Conservation (phyloP, 2,113 vertebrate species). For the Danionella cerebrum region DNA sequence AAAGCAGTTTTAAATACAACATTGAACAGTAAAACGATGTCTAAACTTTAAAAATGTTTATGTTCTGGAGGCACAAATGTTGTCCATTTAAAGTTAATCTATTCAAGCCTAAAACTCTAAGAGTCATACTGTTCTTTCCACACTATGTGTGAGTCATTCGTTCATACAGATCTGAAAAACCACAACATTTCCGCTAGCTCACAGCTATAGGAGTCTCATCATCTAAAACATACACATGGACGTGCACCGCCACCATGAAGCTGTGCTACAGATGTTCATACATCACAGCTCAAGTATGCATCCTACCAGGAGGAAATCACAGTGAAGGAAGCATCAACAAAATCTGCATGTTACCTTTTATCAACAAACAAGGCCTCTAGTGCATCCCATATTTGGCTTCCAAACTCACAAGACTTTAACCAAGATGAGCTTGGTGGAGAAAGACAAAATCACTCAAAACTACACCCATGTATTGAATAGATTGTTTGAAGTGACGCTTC, state of each 20-base stretch:
- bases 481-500: not conserved
- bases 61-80: not conserved
- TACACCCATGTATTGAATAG: not conserved
- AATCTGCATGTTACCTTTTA: not conserved
- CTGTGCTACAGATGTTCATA: slow-evolving; percentile 12
- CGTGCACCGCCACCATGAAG: not conserved
- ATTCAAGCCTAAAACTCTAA: not conserved
- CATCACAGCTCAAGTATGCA: not conserved
- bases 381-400: not conserved
- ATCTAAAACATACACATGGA: not conserved
- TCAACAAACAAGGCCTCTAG: not conserved
- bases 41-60: too few species aligned
- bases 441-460: too few species aligned
- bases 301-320: not conserved
- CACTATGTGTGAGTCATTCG: not conserved
- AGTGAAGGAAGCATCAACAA: not conserved
- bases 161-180: slow-evolving; percentile 1
- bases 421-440: too few species aligned
- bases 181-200: not conserved
- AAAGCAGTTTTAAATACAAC: not conserved
- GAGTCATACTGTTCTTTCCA: not conserved
- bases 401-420: not conserved
- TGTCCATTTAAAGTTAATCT: not conserved
- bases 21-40: too few species aligned
- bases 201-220: not conserved